phyloP scores from a whole-genome alignment of 2,797 vertebrate genomes.

The Notamacropus eugenii region DNA sequence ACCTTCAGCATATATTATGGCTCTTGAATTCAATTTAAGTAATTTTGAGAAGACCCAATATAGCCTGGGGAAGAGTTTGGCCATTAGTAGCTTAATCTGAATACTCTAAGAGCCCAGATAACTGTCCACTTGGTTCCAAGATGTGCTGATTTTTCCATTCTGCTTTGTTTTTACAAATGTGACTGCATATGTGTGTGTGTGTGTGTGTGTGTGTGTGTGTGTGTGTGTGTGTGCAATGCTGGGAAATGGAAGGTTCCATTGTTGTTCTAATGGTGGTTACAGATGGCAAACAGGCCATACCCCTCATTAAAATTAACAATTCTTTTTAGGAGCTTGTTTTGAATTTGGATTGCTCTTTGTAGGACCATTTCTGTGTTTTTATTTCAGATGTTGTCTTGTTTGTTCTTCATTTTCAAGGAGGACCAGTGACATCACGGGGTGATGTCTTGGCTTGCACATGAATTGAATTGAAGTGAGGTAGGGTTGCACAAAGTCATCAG shows the following conservation, averaged over 20 bases:
- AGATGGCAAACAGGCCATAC: not conserved
- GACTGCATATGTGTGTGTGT: not conserved
- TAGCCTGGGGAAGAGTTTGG: conserved; percentile 70
- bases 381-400: not conserved
- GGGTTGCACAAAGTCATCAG: not conserved
- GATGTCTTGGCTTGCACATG: not conserved
- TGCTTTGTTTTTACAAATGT: not conserved
- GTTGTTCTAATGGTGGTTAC: not conserved
- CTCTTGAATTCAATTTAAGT: conserved; percentile 67
- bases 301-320: not conserved
- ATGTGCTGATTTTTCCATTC: conserved; percentile 4
- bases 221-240: not conserved
- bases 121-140: conserved; percentile 40
- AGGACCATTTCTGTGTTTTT: not conserved
- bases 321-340: not conserved
- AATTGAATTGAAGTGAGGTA: not conserved
- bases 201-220: not conserved
- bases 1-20: conserved; percentile 24
- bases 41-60: conserved; percentile 66
- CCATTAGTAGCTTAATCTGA: conserved; percentile 72
- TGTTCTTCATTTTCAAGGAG: not conserved
- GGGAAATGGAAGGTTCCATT: not conserved
- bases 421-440: not conserved
- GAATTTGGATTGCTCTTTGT: not conserved
- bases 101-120: conserved; percentile 58